Percentiles rank a stretch among this genome's conserved stretches.
Evolutionary conservation across 2,113 vertebrate species (phyloP).

Genomic region (Taxidea taxus): DNA sequence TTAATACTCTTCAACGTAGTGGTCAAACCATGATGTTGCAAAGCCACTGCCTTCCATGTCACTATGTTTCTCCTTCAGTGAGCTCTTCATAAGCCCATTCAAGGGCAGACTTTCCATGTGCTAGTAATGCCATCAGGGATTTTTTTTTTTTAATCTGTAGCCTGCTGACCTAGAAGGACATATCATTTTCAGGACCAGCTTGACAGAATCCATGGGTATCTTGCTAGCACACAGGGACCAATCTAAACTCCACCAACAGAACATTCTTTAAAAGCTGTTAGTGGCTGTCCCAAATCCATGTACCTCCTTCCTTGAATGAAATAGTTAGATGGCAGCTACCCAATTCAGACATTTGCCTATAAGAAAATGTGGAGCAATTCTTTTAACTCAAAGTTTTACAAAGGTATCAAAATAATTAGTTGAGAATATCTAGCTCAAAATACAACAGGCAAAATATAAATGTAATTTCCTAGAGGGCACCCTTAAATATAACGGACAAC

Average conservation of each 20-base stretch:
- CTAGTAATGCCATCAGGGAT: not conserved
- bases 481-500: not conserved
- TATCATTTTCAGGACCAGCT: not conserved
- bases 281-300: not conserved
- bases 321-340: not conserved
- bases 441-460: not conserved
- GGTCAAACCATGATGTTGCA: not conserved
- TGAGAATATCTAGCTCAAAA: not conserved
- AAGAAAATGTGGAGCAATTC: not conserved
- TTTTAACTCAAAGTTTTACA: not conserved
- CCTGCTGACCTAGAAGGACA: not conserved
- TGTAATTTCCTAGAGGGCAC: not conserved
- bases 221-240: not conserved
- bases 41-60: not conserved
- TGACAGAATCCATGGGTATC: not conserved
- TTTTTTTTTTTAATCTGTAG: not conserved
- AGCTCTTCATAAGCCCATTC: not conserved
- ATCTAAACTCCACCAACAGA: not conserved
- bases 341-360: not conserved
- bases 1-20: not conserved
- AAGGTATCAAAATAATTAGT: not conserved
- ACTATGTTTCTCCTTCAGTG: not conserved
- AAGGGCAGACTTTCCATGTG: not conserved
- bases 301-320: not conserved
- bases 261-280: not conserved